phyloP scores from a whole-genome alignment of 2,888 invertebrate genomes.

The Dermolepida albohirtum region DNA sequence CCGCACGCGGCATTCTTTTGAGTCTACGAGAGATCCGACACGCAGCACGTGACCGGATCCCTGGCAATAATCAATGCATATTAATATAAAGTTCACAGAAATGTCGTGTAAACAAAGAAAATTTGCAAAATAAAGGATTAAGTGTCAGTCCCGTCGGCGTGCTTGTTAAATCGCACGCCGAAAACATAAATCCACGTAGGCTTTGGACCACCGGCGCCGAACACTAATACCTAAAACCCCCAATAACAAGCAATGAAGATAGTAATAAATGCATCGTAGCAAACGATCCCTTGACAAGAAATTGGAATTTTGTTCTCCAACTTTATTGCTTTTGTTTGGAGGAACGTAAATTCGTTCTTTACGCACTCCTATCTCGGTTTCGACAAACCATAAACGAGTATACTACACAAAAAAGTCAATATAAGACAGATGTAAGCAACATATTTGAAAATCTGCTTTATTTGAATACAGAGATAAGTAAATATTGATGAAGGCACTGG shows the following conservation, averaged over 20 bases:
- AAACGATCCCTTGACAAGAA: constrained; percentile 27
- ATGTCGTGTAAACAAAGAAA: constrained; percentile 39
- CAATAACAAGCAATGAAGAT: constrained; percentile 40
- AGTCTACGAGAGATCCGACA: constrained; percentile 48
- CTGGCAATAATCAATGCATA: constrained; percentile 49
- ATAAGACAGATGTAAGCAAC: constrained; percentile 1
- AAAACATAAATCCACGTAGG: constrained; percentile 41
- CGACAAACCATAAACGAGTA: constrained; percentile 20
- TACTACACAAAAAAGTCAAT: constrained; percentile 5
- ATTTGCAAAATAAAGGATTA: constrained; percentile 36
- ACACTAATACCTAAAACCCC: constrained; percentile 36
- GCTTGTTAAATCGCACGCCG: constrained; percentile 27
- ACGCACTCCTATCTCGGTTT: constrained; percentile 4
- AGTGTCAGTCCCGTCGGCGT: constrained; percentile 13
- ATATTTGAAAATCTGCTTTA: constrained; percentile 1
- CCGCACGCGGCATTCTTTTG: constrained; percentile 47
- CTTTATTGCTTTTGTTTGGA: constrained; percentile 32
- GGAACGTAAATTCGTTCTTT: constrained; percentile 35
- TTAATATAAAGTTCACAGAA: constrained; percentile 48
- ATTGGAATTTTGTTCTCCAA: constrained; percentile 33
- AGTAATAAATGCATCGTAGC: constrained; percentile 37
- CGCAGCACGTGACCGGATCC: constrained; percentile 50
- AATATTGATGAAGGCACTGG: no score
- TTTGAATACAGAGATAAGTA: no score
- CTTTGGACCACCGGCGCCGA: constrained; percentile 41